Conservation (phyloP, 1,140 invertebrate species). For the Drosophila triauraria region DNA sequence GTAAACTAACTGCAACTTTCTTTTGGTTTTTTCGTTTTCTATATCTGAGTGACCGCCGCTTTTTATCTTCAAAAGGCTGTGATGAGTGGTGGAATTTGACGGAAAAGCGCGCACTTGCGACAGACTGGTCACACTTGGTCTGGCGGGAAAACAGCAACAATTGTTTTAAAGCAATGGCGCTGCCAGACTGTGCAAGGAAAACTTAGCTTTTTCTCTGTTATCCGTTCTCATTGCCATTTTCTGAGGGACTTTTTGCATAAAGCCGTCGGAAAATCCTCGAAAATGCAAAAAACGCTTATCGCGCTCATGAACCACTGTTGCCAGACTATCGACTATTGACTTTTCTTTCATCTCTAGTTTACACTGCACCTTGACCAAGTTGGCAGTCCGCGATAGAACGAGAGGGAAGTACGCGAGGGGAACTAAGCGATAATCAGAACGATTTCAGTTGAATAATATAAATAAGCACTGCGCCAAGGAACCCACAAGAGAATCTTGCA, state of each 20-base stretch:
- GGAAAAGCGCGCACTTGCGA: background rate
- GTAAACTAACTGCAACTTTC: constrained; percentile 52
- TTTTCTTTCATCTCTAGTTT: background rate
- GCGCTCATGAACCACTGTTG: background rate
- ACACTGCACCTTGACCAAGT: background rate
- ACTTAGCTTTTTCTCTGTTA: too few species aligned
- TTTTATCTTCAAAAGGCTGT: background rate
- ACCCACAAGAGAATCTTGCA: constrained; percentile 10
- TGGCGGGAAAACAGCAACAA: background rate
- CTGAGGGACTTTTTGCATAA: too few species aligned
- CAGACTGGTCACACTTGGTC: background rate
- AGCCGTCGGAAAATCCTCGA: too few species aligned
- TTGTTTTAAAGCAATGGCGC: background rate
- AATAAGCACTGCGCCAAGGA: constrained; percentile 36
- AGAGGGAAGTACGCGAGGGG: constrained; percentile 11
- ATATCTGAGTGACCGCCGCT: constrained; percentile 9
- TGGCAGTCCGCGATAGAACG: constrained; percentile 4
- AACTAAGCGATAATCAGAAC: constrained; percentile 14
- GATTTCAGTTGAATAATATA: constrained; percentile 47
- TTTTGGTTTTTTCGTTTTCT: constrained; percentile 36
- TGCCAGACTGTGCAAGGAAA: background rate
- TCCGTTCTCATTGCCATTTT: too few species aligned
- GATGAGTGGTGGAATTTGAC: background rate
- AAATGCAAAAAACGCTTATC: too few species aligned
- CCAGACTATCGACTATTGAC: background rate